phyloP scores from a whole-genome alignment of 2,888 invertebrate genomes.

The Cephonodes hylas region DNA sequence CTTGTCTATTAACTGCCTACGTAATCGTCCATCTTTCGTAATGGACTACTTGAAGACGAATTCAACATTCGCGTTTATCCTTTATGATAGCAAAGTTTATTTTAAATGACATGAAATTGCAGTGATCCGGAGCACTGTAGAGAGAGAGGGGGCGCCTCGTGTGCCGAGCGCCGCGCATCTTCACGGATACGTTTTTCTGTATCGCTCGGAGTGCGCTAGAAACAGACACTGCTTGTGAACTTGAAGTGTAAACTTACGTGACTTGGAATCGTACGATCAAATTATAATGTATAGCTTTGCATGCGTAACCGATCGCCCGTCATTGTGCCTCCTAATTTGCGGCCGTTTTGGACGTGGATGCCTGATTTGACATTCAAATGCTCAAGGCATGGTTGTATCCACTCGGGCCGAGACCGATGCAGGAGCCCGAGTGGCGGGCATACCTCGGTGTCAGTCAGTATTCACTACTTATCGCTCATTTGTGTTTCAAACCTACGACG shows the following conservation, averaged over 20 bases:
- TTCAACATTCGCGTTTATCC: conserved; percentile 2
- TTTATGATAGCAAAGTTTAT: not conserved
- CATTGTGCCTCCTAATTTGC: conserved; percentile 48
- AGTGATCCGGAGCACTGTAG: conserved; percentile 2
- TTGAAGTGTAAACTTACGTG: conserved; percentile 53
- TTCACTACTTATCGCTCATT: not conserved
- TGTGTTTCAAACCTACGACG: not conserved
- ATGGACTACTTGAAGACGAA: conserved; percentile 7
- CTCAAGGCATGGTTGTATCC: conserved; percentile 14
- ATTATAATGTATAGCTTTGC: conserved; percentile 55
- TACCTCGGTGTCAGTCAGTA: not conserved
- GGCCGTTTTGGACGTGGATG: conserved; percentile 37
- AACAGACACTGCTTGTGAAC: conserved; percentile 20
- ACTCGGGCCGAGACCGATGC: not conserved
- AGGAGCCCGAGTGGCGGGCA: not conserved
- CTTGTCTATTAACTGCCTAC: conserved; percentile 25
- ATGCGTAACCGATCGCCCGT: conserved; percentile 43
- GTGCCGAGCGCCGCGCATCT: not conserved
- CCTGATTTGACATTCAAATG: conserved; percentile 37
- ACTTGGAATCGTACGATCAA: conserved; percentile 54
- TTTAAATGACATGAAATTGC: conserved; percentile 3
- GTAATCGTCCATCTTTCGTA: conserved; percentile 9
- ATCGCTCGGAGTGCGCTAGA: not conserved
- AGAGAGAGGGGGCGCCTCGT: not conserved
- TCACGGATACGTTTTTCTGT: not conserved